Evolutionary conservation across 2,113 vertebrate species (phyloP).

Genomic region (Narcine bancroftii): DNA sequence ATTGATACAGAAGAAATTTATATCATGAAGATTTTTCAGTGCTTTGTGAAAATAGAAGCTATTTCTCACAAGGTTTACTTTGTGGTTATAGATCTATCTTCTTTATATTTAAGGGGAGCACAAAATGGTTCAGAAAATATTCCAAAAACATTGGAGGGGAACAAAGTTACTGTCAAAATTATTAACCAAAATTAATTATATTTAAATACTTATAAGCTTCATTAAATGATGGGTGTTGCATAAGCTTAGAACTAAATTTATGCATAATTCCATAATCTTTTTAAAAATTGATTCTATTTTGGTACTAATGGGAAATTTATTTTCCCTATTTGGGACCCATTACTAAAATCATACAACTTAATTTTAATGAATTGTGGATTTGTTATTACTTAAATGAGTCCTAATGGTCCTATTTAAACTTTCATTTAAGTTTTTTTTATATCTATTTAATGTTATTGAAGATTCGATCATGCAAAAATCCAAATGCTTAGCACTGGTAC

Average conservation of each 20-base stretch:
- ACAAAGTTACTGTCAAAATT: background rate
- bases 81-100: background rate
- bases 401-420: background rate
- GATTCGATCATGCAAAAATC: conserved; percentile 7
- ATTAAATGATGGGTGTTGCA: background rate
- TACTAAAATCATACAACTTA: background rate
- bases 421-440: background rate
- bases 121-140: background rate
- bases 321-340: background rate
- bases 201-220: background rate
- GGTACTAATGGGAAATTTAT: background rate
- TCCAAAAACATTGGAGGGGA: background rate
- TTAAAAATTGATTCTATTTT: background rate
- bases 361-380: background rate
- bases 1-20: background rate
- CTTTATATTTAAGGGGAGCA: background rate
- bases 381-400: background rate
- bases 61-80: background rate
- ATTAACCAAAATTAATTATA: background rate
- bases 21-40: background rate
- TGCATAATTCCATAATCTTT: background rate
- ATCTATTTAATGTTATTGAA: background rate
- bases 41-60: background rate
- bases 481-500: background rate
- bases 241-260: background rate